Evolutionary conservation across 2,113 vertebrate genomes (phyloP), one percentile per base, ranked within the genome.

Genomic region (Chaetodon auriga): DNA sequence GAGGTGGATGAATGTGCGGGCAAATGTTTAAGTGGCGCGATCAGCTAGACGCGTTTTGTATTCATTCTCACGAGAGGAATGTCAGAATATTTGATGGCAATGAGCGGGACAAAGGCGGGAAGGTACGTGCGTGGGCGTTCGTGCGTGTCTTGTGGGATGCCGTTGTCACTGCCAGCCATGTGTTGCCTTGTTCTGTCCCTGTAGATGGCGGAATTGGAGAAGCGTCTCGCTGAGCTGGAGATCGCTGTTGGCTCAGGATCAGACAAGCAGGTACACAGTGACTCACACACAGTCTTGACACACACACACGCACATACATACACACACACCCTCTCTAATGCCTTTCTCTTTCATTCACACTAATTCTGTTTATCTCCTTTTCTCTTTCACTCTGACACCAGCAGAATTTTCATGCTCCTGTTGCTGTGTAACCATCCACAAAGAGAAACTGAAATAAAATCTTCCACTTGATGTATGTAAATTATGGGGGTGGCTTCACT

Each of bases 141-240:
- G 25, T 49, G 15, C 41, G 36, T 80, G 62, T 83, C 62, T 66
- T 64, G 54, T 62, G 58, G 69, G 35, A 73, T 62, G 64, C 19
- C 58, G 46, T 81, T 75, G 69, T 84, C 60, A n/a, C 48, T 3
- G 61, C 51, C 68, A 80, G 46, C 80, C 72, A 69, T 81, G 70
- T 78, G 82, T 83, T 78, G 51, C 69, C 51, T 73, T 88, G 57
- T 85, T 78, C 4, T 6, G 2, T 90, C 55, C 55, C 65, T 76
- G 5, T 82, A 98, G 98, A 92, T 98, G 36, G 96, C 96, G 0
- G 97, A 98, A 92, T 88, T 99, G 89, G 97, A 98, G 94, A 98
- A 96, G 93, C 95, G 97, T 46, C 94, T 99, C 60, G 96, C 96
- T 2, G 97, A 98, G 90, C 93, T 99, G 92, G 98, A 99, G 92